Percentiles rank a stretch among this genome's conserved stretches.
These are phyloP conservation scores for Ceratitis capitata DNA, from an alignment of 1,140 invertebrate species.

Conservation along the genomic window DNA sequence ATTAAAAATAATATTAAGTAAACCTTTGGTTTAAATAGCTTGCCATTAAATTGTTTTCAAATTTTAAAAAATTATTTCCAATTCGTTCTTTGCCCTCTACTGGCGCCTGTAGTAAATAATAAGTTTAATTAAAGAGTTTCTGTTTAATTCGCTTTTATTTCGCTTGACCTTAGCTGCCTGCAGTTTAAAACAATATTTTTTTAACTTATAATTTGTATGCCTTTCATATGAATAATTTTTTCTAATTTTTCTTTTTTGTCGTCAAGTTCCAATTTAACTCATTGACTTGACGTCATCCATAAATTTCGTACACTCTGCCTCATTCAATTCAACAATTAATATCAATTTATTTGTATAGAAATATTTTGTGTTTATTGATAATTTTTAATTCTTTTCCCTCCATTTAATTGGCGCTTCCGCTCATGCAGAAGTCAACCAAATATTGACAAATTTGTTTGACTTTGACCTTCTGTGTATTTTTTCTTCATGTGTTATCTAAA, in stretches of 20 bases:
- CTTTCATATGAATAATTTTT: too few relatives aligned
- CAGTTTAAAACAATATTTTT: too few relatives aligned
- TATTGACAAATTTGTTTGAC: constrained; percentile 13
- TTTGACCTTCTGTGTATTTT: neutral
- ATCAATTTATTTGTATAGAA: neutral
- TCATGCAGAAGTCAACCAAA: neutral
- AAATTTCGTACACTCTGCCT: neutral
- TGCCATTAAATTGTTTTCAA: too few relatives aligned
- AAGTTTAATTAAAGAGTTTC: neutral
- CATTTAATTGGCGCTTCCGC: constrained; percentile 12
- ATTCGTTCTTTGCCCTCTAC: neutral
- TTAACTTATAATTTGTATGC: too few relatives aligned
- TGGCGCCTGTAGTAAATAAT: neutral
- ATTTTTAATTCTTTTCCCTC: constrained; percentile 1
- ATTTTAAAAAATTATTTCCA: too few relatives aligned
- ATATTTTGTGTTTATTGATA: neutral
- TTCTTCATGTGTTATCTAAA: neutral
- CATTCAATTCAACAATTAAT: neutral
- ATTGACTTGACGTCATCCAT: neutral
- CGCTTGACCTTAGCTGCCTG: too few relatives aligned
- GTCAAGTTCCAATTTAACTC: too few relatives aligned
- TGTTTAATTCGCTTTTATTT: neutral
- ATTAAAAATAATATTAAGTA: too few relatives aligned
- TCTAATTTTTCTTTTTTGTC: too few relatives aligned
- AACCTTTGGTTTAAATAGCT: too few relatives aligned